phyloP scores from a whole-genome alignment of 2,888 invertebrate genomes.

The Choristoneura rosaceana region DNA sequence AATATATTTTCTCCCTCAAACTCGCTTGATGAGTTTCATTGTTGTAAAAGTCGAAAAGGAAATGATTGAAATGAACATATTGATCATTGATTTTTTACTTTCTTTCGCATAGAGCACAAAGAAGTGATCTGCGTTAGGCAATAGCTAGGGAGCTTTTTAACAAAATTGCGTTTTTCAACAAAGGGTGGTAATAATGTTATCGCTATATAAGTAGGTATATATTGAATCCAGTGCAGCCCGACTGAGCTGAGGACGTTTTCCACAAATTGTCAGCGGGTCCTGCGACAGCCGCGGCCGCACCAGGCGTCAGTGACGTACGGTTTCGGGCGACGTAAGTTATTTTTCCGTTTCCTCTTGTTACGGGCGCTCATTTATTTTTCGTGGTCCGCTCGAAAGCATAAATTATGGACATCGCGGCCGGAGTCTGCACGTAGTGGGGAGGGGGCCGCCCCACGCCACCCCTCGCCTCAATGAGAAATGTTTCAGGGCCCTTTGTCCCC shows the following conservation, averaged over 20 bases:
- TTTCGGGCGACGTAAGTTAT: slow-evolving; percentile 51
- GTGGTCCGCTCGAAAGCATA: slow-evolving; percentile 79
- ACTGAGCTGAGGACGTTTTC: neutral
- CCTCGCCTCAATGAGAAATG: slow-evolving; percentile 78
- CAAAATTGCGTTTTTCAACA: neutral
- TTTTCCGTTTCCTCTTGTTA: slow-evolving; percentile 71
- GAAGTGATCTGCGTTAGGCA: slow-evolving; percentile 3
- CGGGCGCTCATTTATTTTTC: slow-evolving; percentile 79
- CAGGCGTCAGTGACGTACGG: slow-evolving; percentile 25
- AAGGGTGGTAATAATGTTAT: neutral
- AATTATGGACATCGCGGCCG: slow-evolving; percentile 80
- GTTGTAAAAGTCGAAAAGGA: slow-evolving; percentile 12
- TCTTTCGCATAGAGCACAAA: neutral
- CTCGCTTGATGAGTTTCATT: slow-evolving; percentile 21
- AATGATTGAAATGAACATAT: slow-evolving; percentile 22
- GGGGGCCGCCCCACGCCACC: slow-evolving; percentile 46
- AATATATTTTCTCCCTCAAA: slow-evolving; percentile 7
- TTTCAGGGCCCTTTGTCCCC: slow-evolving; percentile 79
- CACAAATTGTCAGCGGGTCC: neutral
- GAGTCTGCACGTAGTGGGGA: slow-evolving; percentile 68
- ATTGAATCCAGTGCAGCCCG: neutral
- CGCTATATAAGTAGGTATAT: neutral
- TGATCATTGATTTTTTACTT: slow-evolving; percentile 10
- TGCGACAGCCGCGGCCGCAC: neutral
- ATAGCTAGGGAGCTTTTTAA: neutral